Evolutionary conservation across 2,888 invertebrate genomes (phyloP), one percentile per base, ranked within the genome.

Genomic region (Troides aeacus): DNA sequence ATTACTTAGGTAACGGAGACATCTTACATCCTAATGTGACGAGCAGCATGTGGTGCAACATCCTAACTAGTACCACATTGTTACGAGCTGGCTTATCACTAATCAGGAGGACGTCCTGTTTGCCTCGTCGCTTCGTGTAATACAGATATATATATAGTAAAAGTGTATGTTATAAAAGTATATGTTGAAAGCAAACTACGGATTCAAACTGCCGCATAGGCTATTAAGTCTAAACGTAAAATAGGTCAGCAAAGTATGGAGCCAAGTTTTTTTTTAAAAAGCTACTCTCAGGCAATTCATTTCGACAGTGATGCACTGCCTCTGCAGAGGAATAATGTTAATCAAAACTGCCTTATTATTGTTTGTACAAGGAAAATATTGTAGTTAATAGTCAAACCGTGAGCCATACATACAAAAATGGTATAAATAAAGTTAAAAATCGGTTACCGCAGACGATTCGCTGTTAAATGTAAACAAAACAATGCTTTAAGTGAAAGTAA

Each of bases 181-280:
- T 21, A 57, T 12, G 57, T 15, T 0, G 57, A 18, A 57, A 8
- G 30, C 3, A 12, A 64, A 58, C 60, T 50, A 59, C 6, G 50
- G 2, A 60, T 64, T 64, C 2, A 56, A 61, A 62, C 61, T 56
- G 30, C 60, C 66, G 64, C 66, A 63, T 53, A 30, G 53, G 58
- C 65, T 57, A 62, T 61, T 61, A 64, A 56, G 64, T 62, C 42
- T 69, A 64, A 65, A 23, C 53, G 53, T 62, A 42, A 70, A 70
- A 70, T 67, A 64, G 70, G 70, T 70, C 70, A 70, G 63, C 66
- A 62, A 66, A 67, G 60, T 18, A 66, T 42, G 60, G 30, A 67
- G 70, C 70, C 66, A 70, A 67, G 60, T 59, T 64, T 17, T 50
- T 50, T 70, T 70, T 70, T 4, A 30, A 39, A 23, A 42, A 5